Percentiles rank a stretch among this genome's conserved stretches.
phyloP scores from a whole-genome alignment of 2,888 invertebrate species.

The Gari tellinella region DNA sequence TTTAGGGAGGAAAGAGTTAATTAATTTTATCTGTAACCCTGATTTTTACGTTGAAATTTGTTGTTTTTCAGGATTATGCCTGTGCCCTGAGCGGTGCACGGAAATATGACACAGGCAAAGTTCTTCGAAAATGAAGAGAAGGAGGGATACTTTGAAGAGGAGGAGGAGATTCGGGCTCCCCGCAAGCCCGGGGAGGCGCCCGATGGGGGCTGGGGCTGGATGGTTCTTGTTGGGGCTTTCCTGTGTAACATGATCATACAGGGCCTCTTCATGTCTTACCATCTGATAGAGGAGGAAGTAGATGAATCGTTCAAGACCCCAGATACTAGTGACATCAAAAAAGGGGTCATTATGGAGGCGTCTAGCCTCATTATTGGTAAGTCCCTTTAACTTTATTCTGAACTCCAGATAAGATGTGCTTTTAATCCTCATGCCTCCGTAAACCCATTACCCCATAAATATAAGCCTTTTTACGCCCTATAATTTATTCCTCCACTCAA shows the following conservation, averaged over 20 bases:
- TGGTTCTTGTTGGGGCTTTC: conserved; percentile 79
- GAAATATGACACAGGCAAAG: conserved; percentile 30
- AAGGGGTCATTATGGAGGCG: too few species aligned
- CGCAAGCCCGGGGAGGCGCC: conserved; percentile 69
- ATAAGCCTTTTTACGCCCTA: too few species aligned
- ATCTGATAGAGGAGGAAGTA: conserved; percentile 15
- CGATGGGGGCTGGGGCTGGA: conserved; percentile 83
- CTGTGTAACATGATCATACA: conserved; percentile 60
- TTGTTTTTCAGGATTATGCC: background rate
- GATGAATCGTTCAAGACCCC: conserved; percentile 15
- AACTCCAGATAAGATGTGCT: too few species aligned
- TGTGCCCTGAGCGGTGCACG: conserved; percentile 1
- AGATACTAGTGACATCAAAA: too few species aligned
- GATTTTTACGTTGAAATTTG: background rate
- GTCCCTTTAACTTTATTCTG: too few species aligned
- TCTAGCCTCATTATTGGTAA: too few species aligned
- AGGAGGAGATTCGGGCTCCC: conserved; percentile 48
- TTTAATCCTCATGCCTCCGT: too few species aligned
- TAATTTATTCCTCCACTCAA: too few species aligned
- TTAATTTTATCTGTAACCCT: too few species aligned
- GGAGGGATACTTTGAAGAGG: conserved; percentile 55
- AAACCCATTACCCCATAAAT: too few species aligned
- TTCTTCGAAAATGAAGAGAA: conserved; percentile 60
- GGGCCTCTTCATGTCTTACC: conserved; percentile 37
- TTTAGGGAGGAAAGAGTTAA: too few species aligned